Percentiles rank a stretch among this genome's conserved stretches.
These are phyloP conservation scores for Leptura quadrifasciata DNA, from an alignment of 2,888 invertebrate genomes.

Conservation along the genomic window DNA sequence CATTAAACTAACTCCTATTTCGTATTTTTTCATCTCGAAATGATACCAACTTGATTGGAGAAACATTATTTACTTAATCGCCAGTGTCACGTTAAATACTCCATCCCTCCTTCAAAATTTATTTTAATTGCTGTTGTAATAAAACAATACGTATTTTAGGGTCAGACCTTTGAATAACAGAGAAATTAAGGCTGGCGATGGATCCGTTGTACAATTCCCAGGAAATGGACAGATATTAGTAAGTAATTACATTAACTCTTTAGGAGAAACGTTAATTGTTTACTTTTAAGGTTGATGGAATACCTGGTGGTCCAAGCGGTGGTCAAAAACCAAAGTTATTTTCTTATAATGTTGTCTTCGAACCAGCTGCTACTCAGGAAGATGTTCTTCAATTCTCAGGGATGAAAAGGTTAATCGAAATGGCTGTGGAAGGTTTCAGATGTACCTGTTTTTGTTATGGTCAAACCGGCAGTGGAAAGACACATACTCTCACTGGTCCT, in stretches of 20 bases:
- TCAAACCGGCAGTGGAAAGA: conserved; percentile 97
- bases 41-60: too few relatives aligned
- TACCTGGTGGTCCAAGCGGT: conserved; percentile 74
- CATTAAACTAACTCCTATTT: too few relatives aligned
- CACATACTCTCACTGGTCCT: conserved; percentile 95
- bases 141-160: conserved; percentile 73
- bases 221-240: conserved; percentile 90
- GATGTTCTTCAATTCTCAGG: conserved; percentile 94
- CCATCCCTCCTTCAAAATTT: too few relatives aligned
- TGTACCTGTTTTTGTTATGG: conserved; percentile 97
- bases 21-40: too few relatives aligned
- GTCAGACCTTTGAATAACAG: conserved; percentile 88
- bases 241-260: conserved; percentile 45
- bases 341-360: conserved; percentile 96
- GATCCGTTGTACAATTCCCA: conserved; percentile 86
- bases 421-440: conserved; percentile 95
- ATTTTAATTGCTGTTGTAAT: too few relatives aligned
- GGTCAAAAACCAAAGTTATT: conserved; percentile 89
- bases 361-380: conserved; percentile 89
- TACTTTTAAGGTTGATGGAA: conserved; percentile 73
- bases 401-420: conserved; percentile 91
- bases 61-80: too few relatives aligned
- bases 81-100: too few relatives aligned
- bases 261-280: neutral
- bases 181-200: conserved; percentile 83